phyloP scores from a whole-genome alignment of 2,888 invertebrate genomes.

The Acanthoscelides obtectus region DNA sequence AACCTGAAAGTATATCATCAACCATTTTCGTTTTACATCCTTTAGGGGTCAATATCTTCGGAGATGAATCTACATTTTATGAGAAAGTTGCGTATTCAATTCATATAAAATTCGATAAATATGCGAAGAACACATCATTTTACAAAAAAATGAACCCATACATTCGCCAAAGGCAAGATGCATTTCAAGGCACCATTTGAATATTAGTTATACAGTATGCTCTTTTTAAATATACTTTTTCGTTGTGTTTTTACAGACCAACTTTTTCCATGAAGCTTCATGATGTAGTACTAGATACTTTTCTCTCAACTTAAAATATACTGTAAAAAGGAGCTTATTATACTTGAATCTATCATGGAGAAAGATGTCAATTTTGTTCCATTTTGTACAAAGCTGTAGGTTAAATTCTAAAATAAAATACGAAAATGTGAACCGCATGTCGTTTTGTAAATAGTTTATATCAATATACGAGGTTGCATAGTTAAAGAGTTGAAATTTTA shows the following conservation, averaged over 20 bases:
- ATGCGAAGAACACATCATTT: too few species aligned
- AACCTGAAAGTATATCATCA: too few species aligned
- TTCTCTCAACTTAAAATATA: too few species aligned
- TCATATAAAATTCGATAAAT: too few species aligned
- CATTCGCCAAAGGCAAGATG: neutral
- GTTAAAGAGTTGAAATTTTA: conserved; percentile 22
- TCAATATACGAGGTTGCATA: conserved; percentile 20
- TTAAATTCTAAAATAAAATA: conserved; percentile 24
- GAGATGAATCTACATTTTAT: too few species aligned
- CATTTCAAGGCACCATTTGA: neutral
- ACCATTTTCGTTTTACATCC: too few species aligned
- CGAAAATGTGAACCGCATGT: conserved; percentile 9
- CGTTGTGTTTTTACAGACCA: neutral
- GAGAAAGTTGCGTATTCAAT: too few species aligned
- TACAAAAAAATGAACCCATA: neutral
- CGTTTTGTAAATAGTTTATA: conserved; percentile 16
- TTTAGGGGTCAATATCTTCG: too few species aligned
- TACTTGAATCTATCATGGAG: too few species aligned
- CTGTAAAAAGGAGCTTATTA: too few species aligned
- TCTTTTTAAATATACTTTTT: conserved; percentile 13
- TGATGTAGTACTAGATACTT: too few species aligned
- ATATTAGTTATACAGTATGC: conserved; percentile 21
- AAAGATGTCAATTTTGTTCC: neutral
- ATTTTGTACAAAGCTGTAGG: conserved; percentile 26
- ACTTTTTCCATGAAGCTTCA: neutral